Evolutionary conservation across 2,888 invertebrate species (phyloP).

Genomic region (Thera britannica): DNA sequence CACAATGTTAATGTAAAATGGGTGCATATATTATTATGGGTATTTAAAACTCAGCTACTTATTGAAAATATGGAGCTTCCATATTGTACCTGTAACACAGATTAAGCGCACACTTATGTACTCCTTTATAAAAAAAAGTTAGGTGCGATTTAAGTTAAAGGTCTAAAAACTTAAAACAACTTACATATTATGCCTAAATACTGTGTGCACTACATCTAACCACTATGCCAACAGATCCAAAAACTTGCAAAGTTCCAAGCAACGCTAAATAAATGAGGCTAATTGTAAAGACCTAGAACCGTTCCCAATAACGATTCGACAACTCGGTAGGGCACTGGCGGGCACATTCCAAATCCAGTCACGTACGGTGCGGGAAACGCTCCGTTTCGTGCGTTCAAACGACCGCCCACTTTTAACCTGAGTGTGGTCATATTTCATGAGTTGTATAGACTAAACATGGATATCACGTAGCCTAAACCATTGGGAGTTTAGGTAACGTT

Average conservation of each 20-base stretch:
- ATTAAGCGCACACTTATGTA: no score
- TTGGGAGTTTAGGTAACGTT: slow-evolving; percentile 7
- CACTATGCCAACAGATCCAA: slow-evolving; percentile 6
- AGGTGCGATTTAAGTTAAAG: no score
- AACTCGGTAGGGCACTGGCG: slow-evolving; percentile 24
- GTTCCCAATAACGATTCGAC: slow-evolving; percentile 39
- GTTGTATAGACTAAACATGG: slow-evolving; percentile 32
- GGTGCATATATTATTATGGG: no score
- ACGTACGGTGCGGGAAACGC: slow-evolving; percentile 28
- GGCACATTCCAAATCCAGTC: slow-evolving; percentile 35
- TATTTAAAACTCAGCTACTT: neutral
- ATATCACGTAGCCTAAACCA: slow-evolving; percentile 26
- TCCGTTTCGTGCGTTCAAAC: slow-evolving; percentile 28
- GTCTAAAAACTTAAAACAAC: no score
- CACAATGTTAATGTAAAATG: no score
- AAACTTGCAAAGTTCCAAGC: slow-evolving; percentile 11
- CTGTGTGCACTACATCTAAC: no score
- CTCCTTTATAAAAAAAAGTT: no score
- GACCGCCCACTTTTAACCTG: slow-evolving; percentile 30
- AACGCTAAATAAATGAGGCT: slow-evolving; percentile 30
- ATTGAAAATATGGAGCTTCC: neutral
- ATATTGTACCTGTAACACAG: no score
- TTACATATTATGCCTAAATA: no score
- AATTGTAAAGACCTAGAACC: slow-evolving; percentile 37
- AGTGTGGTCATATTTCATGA: slow-evolving; percentile 32